Percentiles rank a stretch among this genome's conserved stretches.
Evolutionary conservation across 2,888 invertebrate genomes (phyloP).

Genomic region (Agelastica alni): DNA sequence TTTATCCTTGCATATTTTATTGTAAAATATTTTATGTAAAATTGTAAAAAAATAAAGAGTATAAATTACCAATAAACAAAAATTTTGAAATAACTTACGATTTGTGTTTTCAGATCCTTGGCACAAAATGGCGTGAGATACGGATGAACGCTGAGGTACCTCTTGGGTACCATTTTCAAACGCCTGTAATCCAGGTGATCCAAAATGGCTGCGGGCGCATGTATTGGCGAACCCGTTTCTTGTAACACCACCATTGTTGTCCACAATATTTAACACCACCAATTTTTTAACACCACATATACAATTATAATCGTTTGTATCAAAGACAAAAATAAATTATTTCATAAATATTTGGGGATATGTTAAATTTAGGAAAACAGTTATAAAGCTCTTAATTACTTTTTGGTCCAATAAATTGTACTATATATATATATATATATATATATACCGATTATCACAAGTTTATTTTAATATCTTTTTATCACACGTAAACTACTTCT

Average conservation of each 20-base stretch:
- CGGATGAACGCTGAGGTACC: constrained; percentile 88
- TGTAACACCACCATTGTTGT: constrained; percentile 70
- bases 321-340: constrained; percentile 15
- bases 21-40: no score
- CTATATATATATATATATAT: constrained; percentile 22
- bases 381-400: constrained; percentile 33
- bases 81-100: constrained; percentile 60
- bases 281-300: constrained; percentile 5
- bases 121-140: constrained; percentile 82
- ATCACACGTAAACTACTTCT: constrained; percentile 32
- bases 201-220: constrained; percentile 65
- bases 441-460: constrained; percentile 34
- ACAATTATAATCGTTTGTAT: constrained; percentile 1
- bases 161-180: constrained; percentile 87
- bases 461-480: constrained; percentile 4
- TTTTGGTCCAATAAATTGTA: constrained; percentile 40
- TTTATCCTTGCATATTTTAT: no score
- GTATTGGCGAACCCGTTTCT: constrained; percentile 64
- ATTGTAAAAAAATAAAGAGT: no score
- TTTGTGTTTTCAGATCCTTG: constrained; percentile 81
- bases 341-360: constrained; percentile 19
- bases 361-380: constrained; percentile 17
- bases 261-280: constrained; percentile 7
- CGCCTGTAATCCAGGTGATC: constrained; percentile 80
- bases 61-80: background rate